A percentile compares a stretch with the other conserved stretches of the same genome.
These are phyloP conservation scores for Elysia chlorotica DNA, from an alignment of 1,140 invertebrate genomes.

Conservation along the genomic window DNA sequence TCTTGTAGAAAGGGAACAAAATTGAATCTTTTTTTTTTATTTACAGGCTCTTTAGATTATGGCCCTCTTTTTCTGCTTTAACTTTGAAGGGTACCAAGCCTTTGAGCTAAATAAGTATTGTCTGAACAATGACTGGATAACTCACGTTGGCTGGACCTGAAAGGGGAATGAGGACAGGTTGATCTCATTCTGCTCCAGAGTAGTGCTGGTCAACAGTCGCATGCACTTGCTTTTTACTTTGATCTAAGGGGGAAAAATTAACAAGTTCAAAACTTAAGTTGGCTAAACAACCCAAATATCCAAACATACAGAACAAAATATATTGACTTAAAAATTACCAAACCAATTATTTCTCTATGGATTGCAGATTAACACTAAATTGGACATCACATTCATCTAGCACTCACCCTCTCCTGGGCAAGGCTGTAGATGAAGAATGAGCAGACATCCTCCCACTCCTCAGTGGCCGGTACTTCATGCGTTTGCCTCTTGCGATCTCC, in stretches of 20 bases:
- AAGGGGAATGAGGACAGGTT: slow-evolving; percentile 64
- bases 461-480: slow-evolving; percentile 50
- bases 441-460: slow-evolving; percentile 64
- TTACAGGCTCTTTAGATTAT: too few species aligned
- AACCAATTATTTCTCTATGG: too few species aligned
- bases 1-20: too few species aligned
- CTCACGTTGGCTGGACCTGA: slow-evolving; percentile 64
- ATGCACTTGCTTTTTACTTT: slow-evolving; percentile 63
- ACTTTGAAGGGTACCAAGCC: too few species aligned
- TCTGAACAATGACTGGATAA: too few species aligned
- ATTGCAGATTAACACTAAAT: neutral
- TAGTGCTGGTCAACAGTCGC: slow-evolving; percentile 65
- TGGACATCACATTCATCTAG: neutral
- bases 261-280: neutral
- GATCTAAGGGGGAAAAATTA: slow-evolving; percentile 34
- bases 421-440: slow-evolving; percentile 65
- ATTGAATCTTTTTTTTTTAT: too few species aligned
- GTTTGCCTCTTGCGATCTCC: slow-evolving; percentile 63
- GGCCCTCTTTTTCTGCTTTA: too few species aligned
- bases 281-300: neutral
- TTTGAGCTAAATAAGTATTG: too few species aligned
- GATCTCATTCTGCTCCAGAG: slow-evolving; percentile 64
- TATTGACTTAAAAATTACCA: too few species aligned
- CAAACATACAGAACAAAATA: too few species aligned
- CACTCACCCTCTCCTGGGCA: slow-evolving; percentile 61